These are phyloP conservation scores for Scartelaos histophorus DNA, from an alignment of 2,113 vertebrate genomes.

Conservation along the genomic window DNA sequence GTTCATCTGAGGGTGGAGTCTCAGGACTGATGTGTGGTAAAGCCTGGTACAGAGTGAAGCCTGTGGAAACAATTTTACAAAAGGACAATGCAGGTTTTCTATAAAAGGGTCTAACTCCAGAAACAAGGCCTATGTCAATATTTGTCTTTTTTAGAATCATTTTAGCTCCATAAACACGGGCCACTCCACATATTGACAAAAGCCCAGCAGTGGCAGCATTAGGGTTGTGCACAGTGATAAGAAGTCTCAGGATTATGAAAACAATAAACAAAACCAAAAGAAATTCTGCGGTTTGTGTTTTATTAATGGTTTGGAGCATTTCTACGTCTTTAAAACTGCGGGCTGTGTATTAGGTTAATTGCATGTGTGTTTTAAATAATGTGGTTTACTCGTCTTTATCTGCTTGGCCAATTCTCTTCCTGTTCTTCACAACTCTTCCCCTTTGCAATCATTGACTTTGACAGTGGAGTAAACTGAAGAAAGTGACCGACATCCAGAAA, in stretches of 20 bases:
- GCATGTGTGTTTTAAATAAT: background rate
- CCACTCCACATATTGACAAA: background rate
- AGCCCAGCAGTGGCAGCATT: background rate
- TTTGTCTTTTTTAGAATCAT: background rate
- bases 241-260: background rate
- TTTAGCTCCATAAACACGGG: background rate
- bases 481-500: background rate
- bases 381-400: constrained; percentile 20
- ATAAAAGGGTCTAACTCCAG: background rate
- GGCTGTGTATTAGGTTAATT: too few species aligned
- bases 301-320: too few species aligned
- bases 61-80: constrained; percentile 61
- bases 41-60: constrained; percentile 81
- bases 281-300: background rate
- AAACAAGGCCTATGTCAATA: background rate
- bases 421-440: constrained; percentile 24
- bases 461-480: background rate
- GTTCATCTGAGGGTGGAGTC: constrained; percentile 68
- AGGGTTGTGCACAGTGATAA: background rate
- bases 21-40: constrained; percentile 79
- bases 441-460: background rate
- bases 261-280: background rate
- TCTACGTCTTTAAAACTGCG: too few species aligned
- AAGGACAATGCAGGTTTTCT: background rate
- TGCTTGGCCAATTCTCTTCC: constrained; percentile 46